These are phyloP conservation scores for Psilanteris sp. DNA, from an alignment of 1,140 invertebrate genomes.

Conservation along the genomic window DNA sequence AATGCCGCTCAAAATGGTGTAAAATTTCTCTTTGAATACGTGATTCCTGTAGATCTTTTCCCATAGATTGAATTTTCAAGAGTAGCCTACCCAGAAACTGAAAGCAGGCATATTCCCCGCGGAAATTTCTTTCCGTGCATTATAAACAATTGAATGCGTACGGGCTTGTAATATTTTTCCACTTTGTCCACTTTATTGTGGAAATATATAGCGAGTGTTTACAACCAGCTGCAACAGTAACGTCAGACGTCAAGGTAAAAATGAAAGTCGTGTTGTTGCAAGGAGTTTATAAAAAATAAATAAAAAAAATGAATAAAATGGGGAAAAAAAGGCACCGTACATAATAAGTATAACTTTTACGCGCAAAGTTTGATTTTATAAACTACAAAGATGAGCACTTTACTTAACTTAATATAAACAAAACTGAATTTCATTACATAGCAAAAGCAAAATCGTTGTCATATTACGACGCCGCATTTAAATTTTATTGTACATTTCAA, in stretches of 20 bases:
- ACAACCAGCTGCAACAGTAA: neutral
- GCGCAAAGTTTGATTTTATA: conserved; percentile 36
- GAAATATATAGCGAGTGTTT: conserved; percentile 4
- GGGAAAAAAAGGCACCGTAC: too few species aligned
- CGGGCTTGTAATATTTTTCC: conserved; percentile 28
- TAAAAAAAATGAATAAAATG: too few species aligned
- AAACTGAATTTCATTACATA: conserved; percentile 28
- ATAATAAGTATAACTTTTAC: conserved; percentile 16
- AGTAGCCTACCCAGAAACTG: conserved; percentile 7
- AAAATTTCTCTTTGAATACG: conserved; percentile 54
- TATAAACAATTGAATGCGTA: conserved; percentile 30
- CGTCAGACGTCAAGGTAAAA: conserved; percentile 17
- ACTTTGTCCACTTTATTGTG: conserved; percentile 15
- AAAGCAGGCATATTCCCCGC: conserved; percentile 17
- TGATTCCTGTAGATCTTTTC: conserved; percentile 22
- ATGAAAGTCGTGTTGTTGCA: conserved; percentile 16
- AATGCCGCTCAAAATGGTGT: conserved; percentile 45
- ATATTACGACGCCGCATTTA: conserved; percentile 1
- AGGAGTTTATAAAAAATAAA: conserved; percentile 22
- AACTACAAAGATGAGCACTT: conserved; percentile 15
- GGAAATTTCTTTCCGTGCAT: conserved; percentile 34
- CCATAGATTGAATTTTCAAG: conserved; percentile 40
- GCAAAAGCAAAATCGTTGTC: conserved; percentile 9
- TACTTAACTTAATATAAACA: conserved; percentile 10
- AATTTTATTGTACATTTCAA: conserved; percentile 16